These are phyloP conservation scores for Chlorodrepanis virens DNA, from an alignment of 2,113 vertebrate species.

Conservation along the genomic window DNA sequence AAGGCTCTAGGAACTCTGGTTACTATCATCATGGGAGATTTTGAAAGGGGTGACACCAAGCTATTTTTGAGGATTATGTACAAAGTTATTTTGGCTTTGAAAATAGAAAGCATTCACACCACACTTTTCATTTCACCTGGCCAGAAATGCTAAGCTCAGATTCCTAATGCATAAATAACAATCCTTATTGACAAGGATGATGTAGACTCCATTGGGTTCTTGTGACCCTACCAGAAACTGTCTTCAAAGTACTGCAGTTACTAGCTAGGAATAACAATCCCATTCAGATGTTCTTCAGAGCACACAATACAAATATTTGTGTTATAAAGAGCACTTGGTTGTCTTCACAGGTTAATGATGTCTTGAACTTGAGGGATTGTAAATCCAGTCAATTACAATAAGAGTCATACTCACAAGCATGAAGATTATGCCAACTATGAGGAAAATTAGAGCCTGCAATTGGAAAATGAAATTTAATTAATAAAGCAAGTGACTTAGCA, in stretches of 20 bases:
- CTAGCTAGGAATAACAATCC: conserved; percentile 55
- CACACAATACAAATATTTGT: conserved; percentile 43
- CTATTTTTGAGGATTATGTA: conserved; percentile 9
- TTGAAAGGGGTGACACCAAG: neutral
- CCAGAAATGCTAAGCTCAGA: conserved; percentile 33
- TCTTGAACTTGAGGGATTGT: conserved; percentile 81
- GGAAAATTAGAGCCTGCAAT: conserved; percentile 86
- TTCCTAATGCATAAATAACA: conserved; percentile 57
- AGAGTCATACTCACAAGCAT: conserved; percentile 94
- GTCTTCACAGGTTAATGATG: conserved; percentile 69
- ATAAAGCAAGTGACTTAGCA: neutral
- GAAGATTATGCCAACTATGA: conserved; percentile 88
- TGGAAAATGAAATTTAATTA: conserved; percentile 18
- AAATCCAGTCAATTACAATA: conserved; percentile 93
- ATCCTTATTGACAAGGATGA: conserved; percentile 32
- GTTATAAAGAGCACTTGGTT: neutral
- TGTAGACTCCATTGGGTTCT: conserved; percentile 25
- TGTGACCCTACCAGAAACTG: conserved; percentile 50
- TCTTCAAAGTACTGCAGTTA: conserved; percentile 67
- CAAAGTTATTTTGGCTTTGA: neutral
- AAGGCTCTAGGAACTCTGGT: neutral
- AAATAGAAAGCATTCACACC: conserved; percentile 17
- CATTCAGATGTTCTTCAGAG: conserved; percentile 44
- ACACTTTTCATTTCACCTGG: conserved; percentile 37
- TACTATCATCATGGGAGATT: neutral